Evolutionary conservation across 2,113 vertebrate species (phyloP), one percentile per base, ranked within the genome.

Genomic region (Otis tarda): DNA sequence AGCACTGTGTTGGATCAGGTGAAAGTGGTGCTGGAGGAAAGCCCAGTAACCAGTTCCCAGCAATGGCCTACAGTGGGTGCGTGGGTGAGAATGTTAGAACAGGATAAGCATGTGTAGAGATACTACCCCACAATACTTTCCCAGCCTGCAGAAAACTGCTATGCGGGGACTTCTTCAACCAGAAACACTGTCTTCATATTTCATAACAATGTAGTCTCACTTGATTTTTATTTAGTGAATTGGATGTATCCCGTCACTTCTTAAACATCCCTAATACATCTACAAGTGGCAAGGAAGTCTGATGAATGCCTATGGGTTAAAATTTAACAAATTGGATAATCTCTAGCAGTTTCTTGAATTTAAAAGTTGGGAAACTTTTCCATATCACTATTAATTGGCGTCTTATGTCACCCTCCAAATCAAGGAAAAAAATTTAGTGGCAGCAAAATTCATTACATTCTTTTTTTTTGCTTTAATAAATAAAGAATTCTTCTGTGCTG

Each of bases 1-100:
- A 52, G 7, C 0, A 0, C 10, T 76, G 61, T 82, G 33, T 60
- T 57, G 57, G 9, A 64, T 30, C 23, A 61, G 13, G 27, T 47
- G 45, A 49, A 81, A 77, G n/a, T 6, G 11, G 43, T n/a, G 12
- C 28, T n/a, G 24, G 31, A 55, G 28, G n/a, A 85, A 87, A 82
- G 8, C 6, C 61, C 49, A 28, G 19, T 8, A 53, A 27, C 10
- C 23, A 12, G 28, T 55, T 59, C 18, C 25, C 57, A 56, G 23
- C 56, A 50, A 43, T 23, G 25, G 10, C 25, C 67, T 28, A 30
- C 12, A 33, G 15, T 2, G 43, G 30, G 28, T 53, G 7, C 0
- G 0, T 8, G 50, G 37, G 6, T 31, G 43, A 63, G 57, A 71
- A 55, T 31, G 28, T 10, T 52, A 85, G 67, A 60, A 13, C 17